Evolutionary conservation across 1,140 invertebrate species (phyloP).

Genomic region (Arion vulgaris): DNA sequence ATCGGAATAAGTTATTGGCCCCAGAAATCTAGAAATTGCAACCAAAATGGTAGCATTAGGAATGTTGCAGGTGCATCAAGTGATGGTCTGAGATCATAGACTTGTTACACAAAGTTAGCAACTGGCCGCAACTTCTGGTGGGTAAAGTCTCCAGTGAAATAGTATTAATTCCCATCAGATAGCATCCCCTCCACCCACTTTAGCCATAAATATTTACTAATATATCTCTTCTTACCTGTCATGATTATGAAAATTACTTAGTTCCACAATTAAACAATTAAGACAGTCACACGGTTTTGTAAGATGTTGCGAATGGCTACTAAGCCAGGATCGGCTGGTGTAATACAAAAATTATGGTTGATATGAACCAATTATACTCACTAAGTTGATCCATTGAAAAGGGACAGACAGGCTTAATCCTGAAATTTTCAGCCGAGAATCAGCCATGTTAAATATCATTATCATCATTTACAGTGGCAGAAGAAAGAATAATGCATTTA

Average conservation of each 20-base stretch:
- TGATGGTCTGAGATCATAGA: no score
- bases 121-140: neutral
- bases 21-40: slow-evolving; percentile 11
- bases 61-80: no score
- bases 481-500: slow-evolving; percentile 10
- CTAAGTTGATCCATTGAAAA: slow-evolving; percentile 44
- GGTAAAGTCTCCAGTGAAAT: neutral
- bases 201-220: neutral
- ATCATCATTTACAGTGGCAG: slow-evolving; percentile 1
- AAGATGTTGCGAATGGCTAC: slow-evolving; percentile 40
- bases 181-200: neutral
- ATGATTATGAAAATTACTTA: neutral
- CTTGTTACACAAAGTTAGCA: neutral
- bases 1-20: neutral
- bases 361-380: slow-evolving; percentile 45
- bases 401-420: slow-evolving; percentile 41
- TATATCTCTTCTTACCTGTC: neutral
- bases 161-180: neutral
- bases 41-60: slow-evolving; percentile 7
- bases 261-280: neutral
- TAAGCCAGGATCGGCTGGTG: slow-evolving; percentile 43
- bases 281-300: slow-evolving; percentile 35
- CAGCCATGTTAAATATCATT: slow-evolving; percentile 37
- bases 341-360: slow-evolving; percentile 45
- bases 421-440: slow-evolving; percentile 45